A percentile compares a stretch with the other conserved stretches of the same genome.
Evolutionary conservation across 2,888 invertebrate genomes (phyloP).

Genomic region (Melanotus villosus): DNA sequence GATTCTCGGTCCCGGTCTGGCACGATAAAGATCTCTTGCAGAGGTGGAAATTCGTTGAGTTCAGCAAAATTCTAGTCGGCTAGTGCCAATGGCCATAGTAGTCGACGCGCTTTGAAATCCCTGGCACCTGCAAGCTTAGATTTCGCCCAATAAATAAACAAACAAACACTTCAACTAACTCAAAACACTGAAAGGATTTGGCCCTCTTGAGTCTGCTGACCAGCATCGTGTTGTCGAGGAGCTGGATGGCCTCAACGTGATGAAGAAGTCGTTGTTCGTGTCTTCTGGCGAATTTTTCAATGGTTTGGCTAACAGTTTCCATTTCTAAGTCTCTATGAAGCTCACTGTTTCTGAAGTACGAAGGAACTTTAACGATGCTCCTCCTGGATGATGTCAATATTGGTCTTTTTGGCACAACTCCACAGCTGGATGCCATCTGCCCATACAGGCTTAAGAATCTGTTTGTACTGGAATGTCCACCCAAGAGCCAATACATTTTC

Average conservation of each 20-base stretch:
- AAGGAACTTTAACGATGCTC: conserved; percentile 29
- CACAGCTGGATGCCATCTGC: conserved; percentile 30
- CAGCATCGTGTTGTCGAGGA: conserved; percentile 2
- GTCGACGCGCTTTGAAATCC: no score
- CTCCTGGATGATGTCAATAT: conserved; percentile 20
- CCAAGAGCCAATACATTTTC: no score
- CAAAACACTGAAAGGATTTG: neutral
- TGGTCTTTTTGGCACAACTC: conserved; percentile 22
- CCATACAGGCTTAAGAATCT: conserved; percentile 26
- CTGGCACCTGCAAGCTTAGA: no score
- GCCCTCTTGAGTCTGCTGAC: neutral
- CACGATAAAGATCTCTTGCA: no score
- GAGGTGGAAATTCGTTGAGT: no score
- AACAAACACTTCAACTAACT: neutral
- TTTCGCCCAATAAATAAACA: no score
- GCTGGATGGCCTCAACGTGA: neutral
- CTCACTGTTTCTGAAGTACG: conserved; percentile 27
- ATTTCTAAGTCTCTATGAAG: conserved; percentile 2
- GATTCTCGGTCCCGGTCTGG: no score
- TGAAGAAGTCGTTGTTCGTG: neutral
- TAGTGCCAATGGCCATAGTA: no score
- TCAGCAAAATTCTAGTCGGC: no score
- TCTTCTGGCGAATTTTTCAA: neutral
- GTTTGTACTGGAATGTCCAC: conserved; percentile 17
- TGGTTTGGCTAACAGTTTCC: conserved; percentile 4